Evolutionary conservation across 2,797 vertebrate genomes (phyloP).

Genomic region (Lepidocolaptes lacrymiger): DNA sequence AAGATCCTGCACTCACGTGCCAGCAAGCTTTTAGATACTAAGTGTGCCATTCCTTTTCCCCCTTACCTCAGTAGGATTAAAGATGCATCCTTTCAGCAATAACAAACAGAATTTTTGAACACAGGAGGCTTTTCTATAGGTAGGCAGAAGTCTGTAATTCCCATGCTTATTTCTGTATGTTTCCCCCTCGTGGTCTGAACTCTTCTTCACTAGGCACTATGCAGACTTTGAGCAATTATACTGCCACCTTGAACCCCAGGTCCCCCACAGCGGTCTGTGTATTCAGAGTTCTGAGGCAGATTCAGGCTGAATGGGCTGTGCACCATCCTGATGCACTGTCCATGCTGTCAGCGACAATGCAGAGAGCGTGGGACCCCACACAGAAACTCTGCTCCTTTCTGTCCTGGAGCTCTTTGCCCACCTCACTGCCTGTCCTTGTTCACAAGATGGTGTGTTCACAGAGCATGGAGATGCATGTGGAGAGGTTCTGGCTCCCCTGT

Average conservation of each 20-base stretch:
- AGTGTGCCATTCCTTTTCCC: not conserved
- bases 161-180: not conserved
- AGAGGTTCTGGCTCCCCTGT: not conserved
- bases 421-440: not conserved
- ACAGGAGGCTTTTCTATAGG: rapidly evolving
- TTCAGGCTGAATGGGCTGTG: not conserved
- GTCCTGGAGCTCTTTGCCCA: not conserved
- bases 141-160: not conserved
- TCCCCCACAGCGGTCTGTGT: rapidly evolving
- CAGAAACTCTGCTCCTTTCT: not conserved
- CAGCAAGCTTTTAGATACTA: not conserved
- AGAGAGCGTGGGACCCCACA: not conserved
- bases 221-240: not conserved
- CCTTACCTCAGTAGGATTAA: not conserved
- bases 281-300: not conserved
- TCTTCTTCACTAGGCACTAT: not conserved
- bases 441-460: not conserved
- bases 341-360: not conserved
- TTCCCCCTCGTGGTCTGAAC: not conserved
- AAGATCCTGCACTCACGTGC: not conserved
- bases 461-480: not conserved
- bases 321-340: rapidly evolving
- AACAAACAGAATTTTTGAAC: not conserved
- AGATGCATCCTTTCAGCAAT: not conserved
- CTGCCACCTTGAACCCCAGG: not conserved